Conservation (phyloP, 2,113 vertebrate species). For the Pelecanoides urinatrix region DNA sequence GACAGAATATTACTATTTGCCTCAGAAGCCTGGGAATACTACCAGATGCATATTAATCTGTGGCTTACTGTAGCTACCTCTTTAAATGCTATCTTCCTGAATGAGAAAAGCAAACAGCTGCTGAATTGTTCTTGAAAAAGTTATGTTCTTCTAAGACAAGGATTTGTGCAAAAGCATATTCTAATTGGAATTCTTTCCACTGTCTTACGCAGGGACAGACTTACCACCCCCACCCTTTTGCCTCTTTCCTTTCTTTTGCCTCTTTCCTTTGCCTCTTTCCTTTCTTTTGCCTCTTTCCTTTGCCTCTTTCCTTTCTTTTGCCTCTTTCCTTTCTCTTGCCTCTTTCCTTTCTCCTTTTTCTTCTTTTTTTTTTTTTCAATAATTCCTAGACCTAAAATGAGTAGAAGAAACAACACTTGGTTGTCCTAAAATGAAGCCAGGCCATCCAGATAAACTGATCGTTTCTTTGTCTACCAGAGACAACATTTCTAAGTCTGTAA, state of each 20-base stretch:
- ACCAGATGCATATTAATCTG: conserved; percentile 3
- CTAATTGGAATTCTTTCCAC: neutral
- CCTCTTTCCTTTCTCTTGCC: rapidly evolving
- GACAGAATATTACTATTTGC: neutral
- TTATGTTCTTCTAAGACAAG: neutral
- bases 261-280: rapidly evolving
- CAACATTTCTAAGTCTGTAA: neutral
- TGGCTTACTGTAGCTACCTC: neutral
- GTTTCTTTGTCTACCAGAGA: neutral
- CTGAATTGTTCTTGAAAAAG: neutral
- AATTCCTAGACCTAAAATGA: neutral
- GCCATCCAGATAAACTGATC: neutral
- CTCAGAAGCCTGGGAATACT: conserved; percentile 9
- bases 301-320: neutral
- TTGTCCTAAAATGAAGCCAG: neutral
- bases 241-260: neutral
- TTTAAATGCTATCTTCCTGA: conserved; percentile 27
- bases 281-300: neutral
- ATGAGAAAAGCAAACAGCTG: conserved; percentile 23
- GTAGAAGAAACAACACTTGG: neutral
- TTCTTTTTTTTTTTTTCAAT: rapidly evolving
- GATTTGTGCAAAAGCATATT: neutral
- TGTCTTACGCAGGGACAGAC: neutral
- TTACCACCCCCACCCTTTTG: rapidly evolving
- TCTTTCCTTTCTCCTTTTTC: rapidly evolving